Evolutionary conservation across 2,797 vertebrate genomes (phyloP).

Genomic region (Paedocypris micromegethes): DNA sequence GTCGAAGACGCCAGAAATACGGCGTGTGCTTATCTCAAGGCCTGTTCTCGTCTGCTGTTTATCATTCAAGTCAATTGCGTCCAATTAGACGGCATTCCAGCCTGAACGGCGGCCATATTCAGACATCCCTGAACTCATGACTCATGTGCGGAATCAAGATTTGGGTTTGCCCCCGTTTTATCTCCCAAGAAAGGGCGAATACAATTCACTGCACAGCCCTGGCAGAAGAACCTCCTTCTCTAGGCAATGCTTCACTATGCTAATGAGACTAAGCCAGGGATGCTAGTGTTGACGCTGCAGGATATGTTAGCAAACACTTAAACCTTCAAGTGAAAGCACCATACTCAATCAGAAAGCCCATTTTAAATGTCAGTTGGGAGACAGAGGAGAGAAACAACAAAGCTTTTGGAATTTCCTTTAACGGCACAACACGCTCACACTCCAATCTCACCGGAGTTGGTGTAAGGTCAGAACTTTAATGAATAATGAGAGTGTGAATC

Average conservation of each 20-base stretch:
- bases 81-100: slow-evolving; percentile 33
- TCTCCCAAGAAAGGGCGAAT: slow-evolving; percentile 39
- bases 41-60: slow-evolving; percentile 18
- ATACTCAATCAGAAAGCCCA: slow-evolving; percentile 53
- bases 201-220: slow-evolving; percentile 41
- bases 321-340: slow-evolving; percentile 56
- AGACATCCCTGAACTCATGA: slow-evolving; percentile 35
- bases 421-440: slow-evolving; percentile 36
- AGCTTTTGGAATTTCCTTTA: slow-evolving; percentile 47
- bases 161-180: slow-evolving; percentile 30
- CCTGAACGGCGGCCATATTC: slow-evolving; percentile 35
- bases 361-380: slow-evolving; percentile 53
- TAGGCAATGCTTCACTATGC: slow-evolving; percentile 62
- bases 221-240: slow-evolving; percentile 52
- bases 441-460: slow-evolving; percentile 27
- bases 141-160: slow-evolving; percentile 35
- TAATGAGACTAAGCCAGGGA: slow-evolving; percentile 61
- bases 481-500: slow-evolving; percentile 23
- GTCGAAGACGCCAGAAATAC: slow-evolving; percentile 19
- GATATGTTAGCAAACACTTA: slow-evolving; percentile 62
- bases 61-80: slow-evolving; percentile 39
- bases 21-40: slow-evolving; percentile 27
- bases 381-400: slow-evolving; percentile 43
- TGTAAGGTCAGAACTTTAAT: slow-evolving; percentile 37
- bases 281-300: slow-evolving; percentile 64